A percentile compares a stretch with the other conserved stretches of the same genome.
phyloP scores from a whole-genome alignment of 2,888 invertebrate species.

The Drosophila antonietae region DNA sequence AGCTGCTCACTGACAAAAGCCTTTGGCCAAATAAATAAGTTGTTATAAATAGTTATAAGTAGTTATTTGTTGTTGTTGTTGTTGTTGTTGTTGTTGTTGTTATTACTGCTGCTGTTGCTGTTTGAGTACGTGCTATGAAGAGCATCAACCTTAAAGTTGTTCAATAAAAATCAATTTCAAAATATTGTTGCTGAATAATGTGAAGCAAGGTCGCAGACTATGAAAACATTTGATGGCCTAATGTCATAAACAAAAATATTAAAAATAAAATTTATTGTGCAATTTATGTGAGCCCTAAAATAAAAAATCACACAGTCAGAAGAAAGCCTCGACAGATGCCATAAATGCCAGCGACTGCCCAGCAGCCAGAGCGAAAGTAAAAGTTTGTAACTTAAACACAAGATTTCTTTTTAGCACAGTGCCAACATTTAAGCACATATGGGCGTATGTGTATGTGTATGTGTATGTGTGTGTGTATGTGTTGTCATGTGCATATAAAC shows the following conservation, averaged over 20 bases:
- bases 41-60: conserved; percentile 45
- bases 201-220: conserved; percentile 49
- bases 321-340: conserved; percentile 52
- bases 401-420: conserved; percentile 60
- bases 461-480: neutral
- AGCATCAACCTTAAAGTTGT: conserved; percentile 53
- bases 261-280: conserved; percentile 42
- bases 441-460: neutral
- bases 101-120: neutral
- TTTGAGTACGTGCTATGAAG: conserved; percentile 43
- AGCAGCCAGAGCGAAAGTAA: conserved; percentile 68
- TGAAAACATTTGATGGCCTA: conserved; percentile 22
- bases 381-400: conserved; percentile 63
- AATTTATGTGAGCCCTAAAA: conserved; percentile 44
- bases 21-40: conserved; percentile 24
- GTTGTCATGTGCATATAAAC: conserved; percentile 36
- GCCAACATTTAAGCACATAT: neutral
- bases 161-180: conserved; percentile 41
- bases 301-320: conserved; percentile 32
- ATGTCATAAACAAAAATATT: conserved; percentile 5
- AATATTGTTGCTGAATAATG: conserved; percentile 35
- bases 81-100: neutral
- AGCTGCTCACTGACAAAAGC: conserved; percentile 18
- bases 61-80: conserved; percentile 6
- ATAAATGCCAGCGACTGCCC: conserved; percentile 33